Conservation (phyloP, 1,140 invertebrate species). For the Brachionus plicatilis region DNA sequence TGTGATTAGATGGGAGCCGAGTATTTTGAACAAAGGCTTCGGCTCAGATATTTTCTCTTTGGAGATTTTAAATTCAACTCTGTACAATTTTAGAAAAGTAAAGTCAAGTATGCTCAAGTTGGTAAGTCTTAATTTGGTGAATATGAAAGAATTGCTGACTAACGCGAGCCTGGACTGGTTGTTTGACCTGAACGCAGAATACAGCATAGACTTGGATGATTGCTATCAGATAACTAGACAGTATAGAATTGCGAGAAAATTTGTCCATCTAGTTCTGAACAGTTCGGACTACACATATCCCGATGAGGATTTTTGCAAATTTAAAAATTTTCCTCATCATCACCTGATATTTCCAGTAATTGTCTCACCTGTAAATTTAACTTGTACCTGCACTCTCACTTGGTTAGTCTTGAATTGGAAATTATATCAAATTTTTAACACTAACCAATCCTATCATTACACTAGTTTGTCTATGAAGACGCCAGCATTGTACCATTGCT, state of each 20-base stretch:
- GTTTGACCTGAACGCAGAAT: background rate
- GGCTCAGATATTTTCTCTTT: background rate
- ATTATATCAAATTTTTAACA: background rate
- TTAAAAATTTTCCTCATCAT: constrained; percentile 24
- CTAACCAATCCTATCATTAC: background rate
- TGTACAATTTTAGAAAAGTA: background rate
- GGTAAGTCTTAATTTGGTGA: background rate
- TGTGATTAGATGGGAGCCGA: background rate
- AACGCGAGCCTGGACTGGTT: background rate
- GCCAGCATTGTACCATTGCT: background rate
- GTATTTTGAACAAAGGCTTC: too few species aligned
- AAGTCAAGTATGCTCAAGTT: background rate
- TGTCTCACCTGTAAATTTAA: background rate
- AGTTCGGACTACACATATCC: background rate
- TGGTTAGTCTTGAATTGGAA: constrained; percentile 15
- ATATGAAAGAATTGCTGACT: background rate
- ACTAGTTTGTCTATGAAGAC: background rate
- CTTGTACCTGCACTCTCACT: background rate
- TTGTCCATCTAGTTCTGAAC: background rate
- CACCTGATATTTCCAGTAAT: background rate
- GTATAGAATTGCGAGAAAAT: background rate
- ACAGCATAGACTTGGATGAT: background rate
- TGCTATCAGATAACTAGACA: background rate
- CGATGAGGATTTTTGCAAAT: constrained; percentile 8
- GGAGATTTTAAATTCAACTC: background rate